Conservation (phyloP, 1,140 invertebrate genomes). For the Lepidotrigona ventralis region DNA sequence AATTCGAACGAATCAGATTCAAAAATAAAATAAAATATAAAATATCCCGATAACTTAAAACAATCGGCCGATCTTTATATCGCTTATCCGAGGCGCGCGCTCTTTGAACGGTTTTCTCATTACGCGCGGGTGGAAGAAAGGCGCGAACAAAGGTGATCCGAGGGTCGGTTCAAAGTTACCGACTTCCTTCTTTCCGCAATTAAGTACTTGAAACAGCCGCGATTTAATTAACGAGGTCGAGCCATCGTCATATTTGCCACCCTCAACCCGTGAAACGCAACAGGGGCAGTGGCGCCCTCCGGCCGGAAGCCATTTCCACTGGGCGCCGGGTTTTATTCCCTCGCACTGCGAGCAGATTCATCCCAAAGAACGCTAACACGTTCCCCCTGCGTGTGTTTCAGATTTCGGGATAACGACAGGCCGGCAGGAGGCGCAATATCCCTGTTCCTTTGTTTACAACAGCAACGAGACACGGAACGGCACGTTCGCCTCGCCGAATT, state of each 20-base stretch:
- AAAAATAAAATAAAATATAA: no score
- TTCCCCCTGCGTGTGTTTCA: conserved; percentile 69
- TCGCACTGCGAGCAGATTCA: conserved; percentile 1
- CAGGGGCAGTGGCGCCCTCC: neutral
- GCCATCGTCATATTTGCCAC: conserved; percentile 27
- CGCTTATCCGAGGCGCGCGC: neutral
- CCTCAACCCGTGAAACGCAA: neutral
- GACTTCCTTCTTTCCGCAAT: conserved; percentile 36
- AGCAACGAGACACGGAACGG: conserved; percentile 89
- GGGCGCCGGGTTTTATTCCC: conserved; percentile 9
- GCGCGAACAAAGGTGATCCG: conserved; percentile 13
- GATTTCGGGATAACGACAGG: conserved; percentile 91
- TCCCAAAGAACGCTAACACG: conserved; percentile 17
- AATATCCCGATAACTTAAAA: neutral
- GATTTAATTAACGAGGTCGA: conserved; percentile 42
- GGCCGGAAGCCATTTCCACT: neutral
- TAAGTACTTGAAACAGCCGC: conserved; percentile 25
- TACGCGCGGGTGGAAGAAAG: neutral
- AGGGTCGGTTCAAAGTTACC: conserved; percentile 34
- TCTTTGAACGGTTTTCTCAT: conserved; percentile 36
- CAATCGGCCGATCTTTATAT: neutral
- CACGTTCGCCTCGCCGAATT: conserved; percentile 94
- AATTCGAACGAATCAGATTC: neutral
- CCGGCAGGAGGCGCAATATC: conserved; percentile 85
- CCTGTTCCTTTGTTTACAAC: conserved; percentile 91